Evolutionary conservation across 2,797 vertebrate genomes (phyloP), one percentile per base, ranked within the genome.

Genomic region (Manis crassicaudata): DNA sequence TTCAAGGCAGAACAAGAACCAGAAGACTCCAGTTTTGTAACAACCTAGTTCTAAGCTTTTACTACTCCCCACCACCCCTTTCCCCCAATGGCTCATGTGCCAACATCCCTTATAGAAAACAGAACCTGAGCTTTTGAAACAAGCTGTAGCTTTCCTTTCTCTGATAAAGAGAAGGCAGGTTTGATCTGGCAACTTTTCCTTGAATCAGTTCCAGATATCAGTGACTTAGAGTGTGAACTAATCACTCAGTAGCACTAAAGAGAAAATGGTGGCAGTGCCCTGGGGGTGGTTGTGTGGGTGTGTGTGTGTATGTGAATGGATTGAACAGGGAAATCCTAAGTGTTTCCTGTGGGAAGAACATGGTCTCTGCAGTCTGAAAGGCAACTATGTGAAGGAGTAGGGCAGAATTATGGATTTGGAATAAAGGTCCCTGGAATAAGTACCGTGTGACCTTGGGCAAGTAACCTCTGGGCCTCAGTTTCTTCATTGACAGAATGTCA

Each of bases 1-100:
- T 90, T 95, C 81, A 11, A 84, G 50, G 75, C 12, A 75, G 60
- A 95, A 73, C 35, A 80, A 89, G 85, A 75, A 72, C 40, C 3
- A 82, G 80, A 90, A 86, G 68, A 82, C 58, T 84, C 27, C 20
- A 82, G 37, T 94, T 95, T 92, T 90, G 81, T 86, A 43, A 60
- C 7, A 83, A 37, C 27, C 10, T 25, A n/a, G n/a, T 90, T 75
- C 75, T 87, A 54, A 88, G 76, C 23, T 88, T 94, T 91, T 65
- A 20, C 25, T 40, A 14, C 25, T 63, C 3, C 29, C 40, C 11
- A 46, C 3, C 40, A 14, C 2, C 5, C 5, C 5, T 6, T 58
- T 5, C 27, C 43, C 2, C 6, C 35, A 67, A 10, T 58, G 10
- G 65, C 46, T 37, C 32, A 35, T 27, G 21, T 35, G 29, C 92